Evolutionary conservation across 2,888 invertebrate genomes (phyloP), one percentile per base, ranked within the genome.

Genomic region (Drosophila colorata): DNA sequence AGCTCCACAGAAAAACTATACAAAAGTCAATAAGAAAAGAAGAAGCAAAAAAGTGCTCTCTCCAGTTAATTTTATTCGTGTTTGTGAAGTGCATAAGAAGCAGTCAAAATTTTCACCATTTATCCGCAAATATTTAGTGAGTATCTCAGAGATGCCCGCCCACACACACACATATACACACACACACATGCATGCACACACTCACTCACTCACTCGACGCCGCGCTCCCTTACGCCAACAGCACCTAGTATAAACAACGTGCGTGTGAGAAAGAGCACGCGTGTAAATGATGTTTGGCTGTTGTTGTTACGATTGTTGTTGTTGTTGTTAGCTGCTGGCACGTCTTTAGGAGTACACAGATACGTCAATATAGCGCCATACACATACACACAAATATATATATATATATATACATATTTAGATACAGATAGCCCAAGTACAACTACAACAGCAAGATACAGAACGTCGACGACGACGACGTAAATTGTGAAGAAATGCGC

Each of bases 101-200:
- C 77, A 75, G 76, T 83, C 89, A 90, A 90, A 87, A 90, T 90
- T 89, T 90, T 90, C 89, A 89, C 90, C 90, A 89, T 89, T 90
- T 90, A 85, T 90, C 90, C 90, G 78, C 90, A 90, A 88, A 89
- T 90, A 81, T 91, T 87, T 90, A 89, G 90, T 90, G 79, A 90
- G 90, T 90, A 91, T 78, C 74, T 76, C 77, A 52, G 58, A 84
- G 78, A 76, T 78, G 81, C 55, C 86, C 68, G 48, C 69, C 80
- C 80, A 69, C 76, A 58, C 55, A 58, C 38, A 44, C 40, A 44
- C 25, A 28, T 6, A 25, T 9, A 16, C 5, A n/a, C 44, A 52
- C 11, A 11, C 7, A 23, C 4, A 35, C 28, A 58, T n/a, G n/a
- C n/a, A n/a, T n/a, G n/a, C n/a, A n/a, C 14, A 31, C 18, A 52